Evolutionary conservation across 2,888 invertebrate genomes (phyloP).

Genomic region (Tenthredo amoena): DNA sequence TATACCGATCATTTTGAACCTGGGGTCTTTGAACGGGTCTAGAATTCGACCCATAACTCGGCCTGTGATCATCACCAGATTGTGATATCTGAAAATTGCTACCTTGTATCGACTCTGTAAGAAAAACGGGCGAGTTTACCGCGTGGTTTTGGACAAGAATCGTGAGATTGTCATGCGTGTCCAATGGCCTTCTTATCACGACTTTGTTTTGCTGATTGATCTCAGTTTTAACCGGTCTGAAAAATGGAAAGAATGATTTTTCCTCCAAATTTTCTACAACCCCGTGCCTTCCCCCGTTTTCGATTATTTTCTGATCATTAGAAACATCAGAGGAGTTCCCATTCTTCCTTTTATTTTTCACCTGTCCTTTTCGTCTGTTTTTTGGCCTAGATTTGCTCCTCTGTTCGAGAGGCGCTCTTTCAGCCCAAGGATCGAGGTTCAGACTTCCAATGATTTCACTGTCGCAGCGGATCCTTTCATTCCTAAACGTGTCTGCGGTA

Average conservation of each 20-base stretch:
- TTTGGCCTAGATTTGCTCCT: constrained; percentile 32
- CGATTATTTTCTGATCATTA: neutral
- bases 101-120: constrained; percentile 69
- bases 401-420: constrained; percentile 74
- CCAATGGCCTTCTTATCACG: constrained; percentile 67
- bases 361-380: constrained; percentile 4
- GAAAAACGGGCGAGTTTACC: constrained; percentile 70
- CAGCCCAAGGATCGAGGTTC: constrained; percentile 83
- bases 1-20: constrained; percentile 3
- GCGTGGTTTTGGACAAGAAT: constrained; percentile 73
- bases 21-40: neutral
- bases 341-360: neutral
- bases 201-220: constrained; percentile 71
- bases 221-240: constrained; percentile 65
- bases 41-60: neutral
- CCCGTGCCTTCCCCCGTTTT: neutral
- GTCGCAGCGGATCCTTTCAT: constrained; percentile 81
- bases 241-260: constrained; percentile 49
- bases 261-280: neutral
- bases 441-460: constrained; percentile 80
- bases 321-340: neutral
- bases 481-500: constrained; percentile 81
- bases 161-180: constrained; percentile 69
- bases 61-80: neutral
- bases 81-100: constrained; percentile 61